These are phyloP conservation scores for Struthio camelus DNA, from an alignment of 2,113 vertebrate species.

Conservation along the genomic window DNA sequence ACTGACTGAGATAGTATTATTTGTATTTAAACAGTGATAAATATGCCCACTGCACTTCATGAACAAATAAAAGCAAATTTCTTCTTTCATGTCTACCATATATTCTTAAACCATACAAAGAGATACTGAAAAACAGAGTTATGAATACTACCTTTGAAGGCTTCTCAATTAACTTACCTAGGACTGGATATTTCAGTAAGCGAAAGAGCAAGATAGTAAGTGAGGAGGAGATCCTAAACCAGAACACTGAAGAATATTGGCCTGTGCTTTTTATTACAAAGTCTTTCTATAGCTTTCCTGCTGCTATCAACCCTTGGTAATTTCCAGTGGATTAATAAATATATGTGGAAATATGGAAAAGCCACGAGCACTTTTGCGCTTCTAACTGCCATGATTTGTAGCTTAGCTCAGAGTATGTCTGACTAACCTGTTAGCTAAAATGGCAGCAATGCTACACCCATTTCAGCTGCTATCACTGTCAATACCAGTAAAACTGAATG, in stretches of 20 bases:
- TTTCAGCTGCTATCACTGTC: conserved; percentile 22
- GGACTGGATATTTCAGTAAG: background rate
- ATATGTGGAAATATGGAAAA: background rate
- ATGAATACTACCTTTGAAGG: background rate
- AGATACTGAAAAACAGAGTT: background rate
- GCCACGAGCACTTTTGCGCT: background rate
- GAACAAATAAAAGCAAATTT: background rate
- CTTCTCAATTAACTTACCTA: background rate
- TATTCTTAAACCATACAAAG: background rate
- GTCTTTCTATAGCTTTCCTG: background rate
- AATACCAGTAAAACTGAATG: background rate
- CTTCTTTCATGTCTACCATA: background rate
- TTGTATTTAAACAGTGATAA: background rate
- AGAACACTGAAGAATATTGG: background rate
- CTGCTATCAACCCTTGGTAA: background rate
- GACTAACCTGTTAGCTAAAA: background rate
- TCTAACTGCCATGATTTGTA: background rate
- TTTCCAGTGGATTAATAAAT: background rate
- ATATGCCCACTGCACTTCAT: background rate
- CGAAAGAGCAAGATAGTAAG: background rate
- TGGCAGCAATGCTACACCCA: background rate
- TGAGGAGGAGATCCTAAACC: background rate
- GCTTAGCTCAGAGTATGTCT: background rate
- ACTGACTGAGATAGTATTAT: background rate
- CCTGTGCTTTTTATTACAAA: background rate